Percentiles rank a stretch among this genome's conserved stretches.
Conservation (phyloP, 1,140 invertebrate species). For the Grapholita molesta region DNA sequence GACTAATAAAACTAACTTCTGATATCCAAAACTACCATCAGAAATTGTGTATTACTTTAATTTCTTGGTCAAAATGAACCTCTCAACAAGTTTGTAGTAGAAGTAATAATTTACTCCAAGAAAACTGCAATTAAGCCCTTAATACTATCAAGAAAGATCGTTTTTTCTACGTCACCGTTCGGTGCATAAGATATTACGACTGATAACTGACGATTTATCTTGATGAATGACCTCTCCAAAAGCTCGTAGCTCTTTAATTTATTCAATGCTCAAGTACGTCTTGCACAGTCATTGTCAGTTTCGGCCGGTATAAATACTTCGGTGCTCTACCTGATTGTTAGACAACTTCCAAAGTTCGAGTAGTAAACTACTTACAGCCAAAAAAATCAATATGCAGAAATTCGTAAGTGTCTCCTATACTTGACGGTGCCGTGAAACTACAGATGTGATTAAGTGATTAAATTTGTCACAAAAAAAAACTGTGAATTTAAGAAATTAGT, state of each 20-base stretch:
- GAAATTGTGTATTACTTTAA: neutral
- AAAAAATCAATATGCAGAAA: conserved; percentile 48
- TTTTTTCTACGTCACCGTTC: neutral
- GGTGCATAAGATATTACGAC: neutral
- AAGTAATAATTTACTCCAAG: too few relatives aligned
- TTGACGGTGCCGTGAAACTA: too few relatives aligned
- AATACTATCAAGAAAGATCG: neutral
- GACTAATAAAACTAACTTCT: too few relatives aligned
- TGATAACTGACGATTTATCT: neutral
- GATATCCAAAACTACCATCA: neutral
- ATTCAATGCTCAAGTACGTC: conserved; percentile 49
- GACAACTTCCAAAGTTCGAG: conserved; percentile 44
- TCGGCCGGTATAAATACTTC: conserved; percentile 52
- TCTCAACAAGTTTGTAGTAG: too few relatives aligned
- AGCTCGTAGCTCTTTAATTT: conserved; percentile 34
- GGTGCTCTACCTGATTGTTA: conserved; percentile 35
- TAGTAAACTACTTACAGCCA: conserved; percentile 33
- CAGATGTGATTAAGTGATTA: neutral
- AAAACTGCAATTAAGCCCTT: neutral
- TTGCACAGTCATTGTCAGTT: conserved; percentile 47
- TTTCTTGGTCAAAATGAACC: neutral
- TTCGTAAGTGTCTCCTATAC: conserved; percentile 60
- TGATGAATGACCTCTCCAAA: conserved; percentile 36
- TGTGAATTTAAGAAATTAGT: too few relatives aligned
- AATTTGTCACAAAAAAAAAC: too few relatives aligned